Evolutionary conservation across 2,888 invertebrate genomes (phyloP).

Genomic region (Noctuana brunneofusca): DNA sequence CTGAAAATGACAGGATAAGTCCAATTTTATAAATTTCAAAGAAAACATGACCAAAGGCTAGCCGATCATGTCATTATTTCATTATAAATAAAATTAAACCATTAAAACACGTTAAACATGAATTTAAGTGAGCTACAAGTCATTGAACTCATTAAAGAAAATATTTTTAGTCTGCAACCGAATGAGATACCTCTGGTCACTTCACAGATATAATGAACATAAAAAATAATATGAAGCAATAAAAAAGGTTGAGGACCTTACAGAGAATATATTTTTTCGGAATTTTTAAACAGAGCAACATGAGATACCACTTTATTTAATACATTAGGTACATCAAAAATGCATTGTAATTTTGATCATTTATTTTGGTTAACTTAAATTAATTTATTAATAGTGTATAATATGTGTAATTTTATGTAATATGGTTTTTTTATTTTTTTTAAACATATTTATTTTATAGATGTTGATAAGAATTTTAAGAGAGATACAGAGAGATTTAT

Average conservation of each 20-base stretch:
- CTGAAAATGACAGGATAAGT: constrained; percentile 6
- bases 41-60: constrained; percentile 16
- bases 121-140: constrained; percentile 14
- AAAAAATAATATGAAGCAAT: constrained; percentile 32
- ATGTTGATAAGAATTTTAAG: not conserved
- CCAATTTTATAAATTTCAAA: constrained; percentile 10
- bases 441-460: not conserved
- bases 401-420: too few relatives aligned
- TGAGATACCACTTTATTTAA: constrained; percentile 27
- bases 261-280: constrained; percentile 26
- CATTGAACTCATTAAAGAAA: constrained; percentile 30
- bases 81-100: constrained; percentile 12
- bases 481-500: not conserved
- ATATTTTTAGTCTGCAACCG: constrained; percentile 21
- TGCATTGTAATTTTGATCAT: not conserved
- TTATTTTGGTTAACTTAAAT: constrained; percentile 8
- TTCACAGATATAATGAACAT: constrained; percentile 33
- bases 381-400: constrained; percentile 9
- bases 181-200: constrained; percentile 22
- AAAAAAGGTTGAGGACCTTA: constrained; percentile 33
- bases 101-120: constrained; percentile 6
- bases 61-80: constrained; percentile 1
- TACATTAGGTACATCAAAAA: constrained; percentile 20
- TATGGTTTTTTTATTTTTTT: too few relatives aligned
- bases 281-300: constrained; percentile 29